Percentiles rank a stretch among this genome's conserved stretches.
Evolutionary conservation across 2,113 vertebrate species (phyloP).

Genomic region (Pterocles orientalis): DNA sequence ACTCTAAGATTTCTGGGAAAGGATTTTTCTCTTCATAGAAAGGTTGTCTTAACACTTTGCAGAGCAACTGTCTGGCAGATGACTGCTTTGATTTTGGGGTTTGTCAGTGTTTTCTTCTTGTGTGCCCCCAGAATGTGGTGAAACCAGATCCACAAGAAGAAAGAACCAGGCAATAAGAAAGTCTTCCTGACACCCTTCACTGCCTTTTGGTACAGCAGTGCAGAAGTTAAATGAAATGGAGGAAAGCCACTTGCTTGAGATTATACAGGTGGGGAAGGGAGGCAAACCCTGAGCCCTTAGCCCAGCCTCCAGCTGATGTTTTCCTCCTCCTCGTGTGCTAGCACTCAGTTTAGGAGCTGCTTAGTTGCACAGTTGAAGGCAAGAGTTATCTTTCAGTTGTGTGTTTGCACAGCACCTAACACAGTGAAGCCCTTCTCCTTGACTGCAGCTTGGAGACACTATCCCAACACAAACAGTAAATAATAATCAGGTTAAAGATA

Average conservation of each 20-base stretch:
- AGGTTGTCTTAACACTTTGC: not conserved
- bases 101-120: not conserved
- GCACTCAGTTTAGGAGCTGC: not conserved
- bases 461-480: conserved; percentile 55
- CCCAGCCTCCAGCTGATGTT: not conserved
- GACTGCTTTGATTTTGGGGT: not conserved
- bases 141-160: not conserved
- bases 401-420: conserved; percentile 30
- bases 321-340: not conserved
- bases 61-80: not conserved
- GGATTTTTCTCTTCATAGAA: not conserved
- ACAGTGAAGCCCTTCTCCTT: conserved; percentile 32
- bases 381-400: conserved; percentile 20
- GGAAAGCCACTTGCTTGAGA: not conserved
- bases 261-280: not conserved
- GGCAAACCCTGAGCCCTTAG: not conserved
- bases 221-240: not conserved
- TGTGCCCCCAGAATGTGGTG: accelerated
- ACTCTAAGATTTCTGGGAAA: not conserved
- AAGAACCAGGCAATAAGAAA: not conserved
- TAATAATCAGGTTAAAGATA: conserved; percentile 59
- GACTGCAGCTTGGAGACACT: conserved; percentile 31
- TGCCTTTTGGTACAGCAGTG: not conserved
- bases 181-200: not conserved
- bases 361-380: not conserved